Evolutionary conservation across 2,113 vertebrate genomes (phyloP).

Genomic region (Ochotona curzoniae): DNA sequence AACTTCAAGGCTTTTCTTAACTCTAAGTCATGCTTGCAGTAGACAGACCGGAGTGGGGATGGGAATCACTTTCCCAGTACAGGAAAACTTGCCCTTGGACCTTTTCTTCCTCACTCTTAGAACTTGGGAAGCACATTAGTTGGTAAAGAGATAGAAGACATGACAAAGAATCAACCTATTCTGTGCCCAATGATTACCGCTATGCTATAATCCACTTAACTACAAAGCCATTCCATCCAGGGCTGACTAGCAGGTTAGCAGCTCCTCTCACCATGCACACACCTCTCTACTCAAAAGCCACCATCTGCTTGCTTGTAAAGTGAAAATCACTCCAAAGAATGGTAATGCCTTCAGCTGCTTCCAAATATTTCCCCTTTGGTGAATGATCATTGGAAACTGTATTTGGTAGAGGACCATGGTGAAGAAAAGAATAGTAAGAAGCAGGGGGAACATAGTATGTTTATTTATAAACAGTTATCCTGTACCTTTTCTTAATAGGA

Average conservation of each 20-base stretch:
- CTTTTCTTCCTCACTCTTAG: neutral
- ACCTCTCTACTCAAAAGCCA: too few species aligned
- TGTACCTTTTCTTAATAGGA: slow-evolving; percentile 67
- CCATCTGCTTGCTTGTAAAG: neutral
- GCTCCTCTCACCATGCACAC: too few species aligned
- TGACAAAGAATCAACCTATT: neutral
- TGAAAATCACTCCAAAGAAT: neutral
- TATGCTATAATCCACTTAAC: neutral
- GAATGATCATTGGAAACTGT: neutral
- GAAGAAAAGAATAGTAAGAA: neutral
- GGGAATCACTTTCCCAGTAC: neutral
- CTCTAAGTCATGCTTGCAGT: neutral
- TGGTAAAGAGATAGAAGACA: neutral
- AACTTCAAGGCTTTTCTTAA: neutral
- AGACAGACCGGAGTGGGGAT: neutral
- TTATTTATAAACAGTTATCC: neutral
- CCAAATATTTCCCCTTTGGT: neutral
- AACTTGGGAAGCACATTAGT: neutral
- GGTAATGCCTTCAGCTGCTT: neutral
- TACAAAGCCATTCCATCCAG: neutral
- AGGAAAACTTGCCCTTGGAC: neutral
- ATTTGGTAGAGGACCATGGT: neutral
- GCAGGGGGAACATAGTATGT: neutral
- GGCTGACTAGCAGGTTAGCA: neutral
- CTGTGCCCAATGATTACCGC: too few species aligned